Base-by-base conservation (phyloP, 2,797 vertebrate species). In the Muraenolepis orangiensis region DNA sequence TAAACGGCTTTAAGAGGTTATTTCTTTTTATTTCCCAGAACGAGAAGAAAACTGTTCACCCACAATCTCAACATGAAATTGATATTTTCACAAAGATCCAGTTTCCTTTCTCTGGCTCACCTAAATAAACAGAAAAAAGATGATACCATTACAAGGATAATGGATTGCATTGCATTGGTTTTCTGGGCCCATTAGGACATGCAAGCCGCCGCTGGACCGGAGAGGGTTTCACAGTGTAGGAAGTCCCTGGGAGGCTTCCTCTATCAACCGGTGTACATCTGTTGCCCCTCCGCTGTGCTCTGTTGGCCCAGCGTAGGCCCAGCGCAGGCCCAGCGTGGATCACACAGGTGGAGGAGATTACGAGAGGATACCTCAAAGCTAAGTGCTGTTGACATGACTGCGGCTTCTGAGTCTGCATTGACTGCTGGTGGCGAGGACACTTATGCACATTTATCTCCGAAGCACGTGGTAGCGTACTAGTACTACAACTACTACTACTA, bases 61-160 rank as follows among this genome's bases (percentile, higher is more conserved):
- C 10, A 64, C n/a, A 64, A 64, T 64, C 57, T 64, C 57, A 64
- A 64, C 84, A 81, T 86, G 77, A 85, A 86, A 86, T 79, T 82
- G 78, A 75, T 71, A 40, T 82, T 32, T 84, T 6, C 69, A 68
- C 72, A 42, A 34, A 71, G 51, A 57, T 57, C 51, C 51, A n/a
- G 51, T 57, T 57, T 57, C 20, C 51, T 1, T 0, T 8, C 57
- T 64, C 57, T 12, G 57, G 57, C 57, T 26, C 57, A 6, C 57
- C 57, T 64, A 23, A 26, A 64, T 26, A 61, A 12, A 7, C 2
- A 6, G n/a, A 5, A 14, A 18, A 23, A 29, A 64, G 57, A 77
- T 40, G 29, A 29, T 40, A 73, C 34, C 20, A 46, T 69, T 72
- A 36, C 26, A 30, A 73, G 42, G 72, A 81, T 46, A 84, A 80